Conservation (phyloP, 2,113 vertebrate species). For the Leptobrachium leishanense region DNA sequence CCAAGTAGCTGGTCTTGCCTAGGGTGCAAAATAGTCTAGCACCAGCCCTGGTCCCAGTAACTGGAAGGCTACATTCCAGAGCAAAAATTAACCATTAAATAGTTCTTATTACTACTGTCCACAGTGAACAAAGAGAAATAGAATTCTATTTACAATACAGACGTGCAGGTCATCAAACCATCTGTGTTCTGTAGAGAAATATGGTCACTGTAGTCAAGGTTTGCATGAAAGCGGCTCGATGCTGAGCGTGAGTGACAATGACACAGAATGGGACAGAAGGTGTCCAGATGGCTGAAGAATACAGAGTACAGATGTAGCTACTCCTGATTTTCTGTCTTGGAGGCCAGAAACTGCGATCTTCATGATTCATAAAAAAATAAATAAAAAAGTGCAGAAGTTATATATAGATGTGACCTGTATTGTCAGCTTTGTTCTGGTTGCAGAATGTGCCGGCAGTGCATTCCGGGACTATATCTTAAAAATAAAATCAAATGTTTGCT, state of each 20-base stretch:
- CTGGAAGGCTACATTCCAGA: background rate
- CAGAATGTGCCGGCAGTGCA: background rate
- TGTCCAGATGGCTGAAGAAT: constrained; percentile 24
- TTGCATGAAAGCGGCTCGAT: background rate
- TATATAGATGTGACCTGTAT: background rate
- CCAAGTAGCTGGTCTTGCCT: no score
- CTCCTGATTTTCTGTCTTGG: constrained; percentile 1
- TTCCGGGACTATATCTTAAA: background rate
- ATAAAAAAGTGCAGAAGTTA: background rate
- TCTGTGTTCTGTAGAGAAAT: constrained; percentile 19
- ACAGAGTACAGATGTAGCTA: constrained; percentile 2
- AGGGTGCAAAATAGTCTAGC: no score
- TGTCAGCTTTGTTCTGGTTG: background rate
- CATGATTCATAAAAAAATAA: background rate
- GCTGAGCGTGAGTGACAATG: background rate
- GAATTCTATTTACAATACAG: background rate
- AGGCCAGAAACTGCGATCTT: background rate
- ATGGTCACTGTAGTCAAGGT: constrained; percentile 19
- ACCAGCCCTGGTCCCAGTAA: background rate
- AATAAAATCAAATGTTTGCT: background rate
- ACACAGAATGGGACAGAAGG: constrained; percentile 8
- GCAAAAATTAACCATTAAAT: background rate
- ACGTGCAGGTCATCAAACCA: constrained; percentile 15
- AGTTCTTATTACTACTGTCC: background rate
- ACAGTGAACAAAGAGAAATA: background rate